phyloP scores from a whole-genome alignment of 2,888 invertebrate species.

The Drosophila histrio region DNA sequence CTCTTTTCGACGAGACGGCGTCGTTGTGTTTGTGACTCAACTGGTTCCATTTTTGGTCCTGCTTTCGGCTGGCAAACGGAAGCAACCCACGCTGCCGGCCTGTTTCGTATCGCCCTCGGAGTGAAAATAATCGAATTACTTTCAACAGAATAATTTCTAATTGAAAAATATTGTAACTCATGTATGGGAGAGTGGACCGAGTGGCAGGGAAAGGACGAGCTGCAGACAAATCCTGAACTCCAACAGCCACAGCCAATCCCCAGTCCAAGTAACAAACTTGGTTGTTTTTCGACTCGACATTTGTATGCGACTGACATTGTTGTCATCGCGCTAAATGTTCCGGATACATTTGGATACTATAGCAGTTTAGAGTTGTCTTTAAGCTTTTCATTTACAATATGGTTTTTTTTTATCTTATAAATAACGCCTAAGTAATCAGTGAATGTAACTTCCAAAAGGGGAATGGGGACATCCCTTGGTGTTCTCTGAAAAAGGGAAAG shows the following conservation, averaged over 20 bases:
- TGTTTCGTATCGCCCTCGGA: slow-evolving; percentile 73
- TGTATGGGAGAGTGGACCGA: slow-evolving; percentile 50
- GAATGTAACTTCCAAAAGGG: not conserved
- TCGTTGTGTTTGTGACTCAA: slow-evolving; percentile 16
- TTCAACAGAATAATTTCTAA: slow-evolving; percentile 85
- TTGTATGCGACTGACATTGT: slow-evolving; percentile 74
- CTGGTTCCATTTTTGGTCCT: slow-evolving; percentile 1
- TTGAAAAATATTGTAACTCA: slow-evolving; percentile 85
- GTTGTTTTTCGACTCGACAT: slow-evolving; percentile 35
- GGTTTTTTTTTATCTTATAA: not conserved
- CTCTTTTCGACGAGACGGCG: slow-evolving; percentile 47
- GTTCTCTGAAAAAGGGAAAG: slow-evolving; percentile 13
- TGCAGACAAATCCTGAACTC: slow-evolving; percentile 40
- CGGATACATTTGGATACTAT: slow-evolving; percentile 1
- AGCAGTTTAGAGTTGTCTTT: slow-evolving; percentile 3
- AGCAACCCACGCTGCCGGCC: slow-evolving; percentile 52
- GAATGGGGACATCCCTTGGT: not conserved
- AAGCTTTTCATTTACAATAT: slow-evolving; percentile 24
- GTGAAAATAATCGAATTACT: slow-evolving; percentile 85
- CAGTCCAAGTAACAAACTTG: not conserved
- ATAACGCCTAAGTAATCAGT: slow-evolving; percentile 22
- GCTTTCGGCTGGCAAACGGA: slow-evolving; percentile 37
- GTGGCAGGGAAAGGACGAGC: slow-evolving; percentile 38
- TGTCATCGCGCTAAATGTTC: slow-evolving; percentile 72
- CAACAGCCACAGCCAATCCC: slow-evolving; percentile 11